Base-by-base conservation (phyloP, 2,888 invertebrate genomes). In the Pedicia rivosa region DNA sequence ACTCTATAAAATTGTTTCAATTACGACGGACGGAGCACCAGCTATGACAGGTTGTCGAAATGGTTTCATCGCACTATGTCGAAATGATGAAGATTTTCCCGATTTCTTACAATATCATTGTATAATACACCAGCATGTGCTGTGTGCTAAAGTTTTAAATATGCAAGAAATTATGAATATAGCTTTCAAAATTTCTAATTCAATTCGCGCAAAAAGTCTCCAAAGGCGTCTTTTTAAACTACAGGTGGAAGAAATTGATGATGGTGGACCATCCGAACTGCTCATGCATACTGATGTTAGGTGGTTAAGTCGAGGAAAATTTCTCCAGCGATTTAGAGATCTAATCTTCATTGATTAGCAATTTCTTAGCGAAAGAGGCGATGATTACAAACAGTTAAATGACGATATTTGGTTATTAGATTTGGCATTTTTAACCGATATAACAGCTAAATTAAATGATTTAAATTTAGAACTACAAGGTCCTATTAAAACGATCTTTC, bases 391-490 rank as follows among this genome's bases (percentile, higher is more conserved):
- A 13, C 26, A 26, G 13, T 26, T 26, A 26, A 13, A 26, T 12
- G 26, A 26, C 5, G 26, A 26, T 12, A 26, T 26, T n/a, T 26
- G 36, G 22, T 19, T 36, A 10, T 10, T 4, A 6, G 13, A 36
- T 14, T 36, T 30, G 22, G 16, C 30, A 10, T 36, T 36, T 12
- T 16, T 36, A 15, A 14, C 30, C 24, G 36, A 36, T 15, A 19
- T 36, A 16, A 36, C 30, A n/a, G 4, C 10, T 10, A 36, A 24
- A 30, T 30, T 36, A 22, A 36, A 19, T 24, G 10, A 17, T n/a
- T 24, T 36, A 29, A 29, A 36, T 36, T 24, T 36, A 22, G 20
- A 36, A 36, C 22, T 36, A 24, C 30, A 36, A 20, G 29, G 15
- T 5, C 22, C 22, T 29, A 15, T 29, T 24, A 30, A 36, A 19